These are phyloP conservation scores for Clusia tigrina DNA, from an alignment of 2,888 invertebrate species.

Conservation along the genomic window DNA sequence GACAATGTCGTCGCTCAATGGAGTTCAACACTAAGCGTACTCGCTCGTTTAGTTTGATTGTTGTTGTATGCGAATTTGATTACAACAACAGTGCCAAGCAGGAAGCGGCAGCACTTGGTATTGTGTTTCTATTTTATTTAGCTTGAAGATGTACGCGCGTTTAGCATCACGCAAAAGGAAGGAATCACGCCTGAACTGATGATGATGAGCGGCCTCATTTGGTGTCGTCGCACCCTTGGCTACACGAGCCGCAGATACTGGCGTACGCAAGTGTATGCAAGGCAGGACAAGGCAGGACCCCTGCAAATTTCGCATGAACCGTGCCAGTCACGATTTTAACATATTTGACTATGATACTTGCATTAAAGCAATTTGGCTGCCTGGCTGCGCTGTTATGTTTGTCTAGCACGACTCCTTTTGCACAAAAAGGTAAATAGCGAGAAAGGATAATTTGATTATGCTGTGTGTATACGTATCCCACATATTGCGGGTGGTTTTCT, in stretches of 20 bases:
- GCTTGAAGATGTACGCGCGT: background rate
- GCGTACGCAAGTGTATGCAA: background rate
- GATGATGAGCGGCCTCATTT: slow-evolving; percentile 1
- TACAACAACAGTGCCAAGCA: background rate
- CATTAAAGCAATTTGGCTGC: too few species aligned
- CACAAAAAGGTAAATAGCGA: background rate
- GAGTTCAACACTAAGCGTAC: background rate
- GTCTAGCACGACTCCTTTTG: background rate
- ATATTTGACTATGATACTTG: too few species aligned
- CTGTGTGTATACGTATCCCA: slow-evolving; percentile 31
- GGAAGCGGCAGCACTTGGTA: background rate
- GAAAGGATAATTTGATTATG: slow-evolving; percentile 9
- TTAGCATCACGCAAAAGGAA: slow-evolving; percentile 2
- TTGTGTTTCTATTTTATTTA: background rate
- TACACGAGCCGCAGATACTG: slow-evolving; percentile 4
- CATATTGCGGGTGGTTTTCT: slow-evolving; percentile 32
- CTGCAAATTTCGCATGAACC: too few species aligned
- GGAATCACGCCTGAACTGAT: background rate
- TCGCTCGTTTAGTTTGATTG: slow-evolving; percentile 1
- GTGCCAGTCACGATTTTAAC: too few species aligned
- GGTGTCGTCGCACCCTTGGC: slow-evolving; percentile 16
- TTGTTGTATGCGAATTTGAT: background rate
- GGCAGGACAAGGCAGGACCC: background rate
- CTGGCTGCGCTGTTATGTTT: too few species aligned
- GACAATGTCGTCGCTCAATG: background rate